Base-by-base conservation (phyloP, 2,888 invertebrate species). In the Trissonchulus sp. region DNA sequence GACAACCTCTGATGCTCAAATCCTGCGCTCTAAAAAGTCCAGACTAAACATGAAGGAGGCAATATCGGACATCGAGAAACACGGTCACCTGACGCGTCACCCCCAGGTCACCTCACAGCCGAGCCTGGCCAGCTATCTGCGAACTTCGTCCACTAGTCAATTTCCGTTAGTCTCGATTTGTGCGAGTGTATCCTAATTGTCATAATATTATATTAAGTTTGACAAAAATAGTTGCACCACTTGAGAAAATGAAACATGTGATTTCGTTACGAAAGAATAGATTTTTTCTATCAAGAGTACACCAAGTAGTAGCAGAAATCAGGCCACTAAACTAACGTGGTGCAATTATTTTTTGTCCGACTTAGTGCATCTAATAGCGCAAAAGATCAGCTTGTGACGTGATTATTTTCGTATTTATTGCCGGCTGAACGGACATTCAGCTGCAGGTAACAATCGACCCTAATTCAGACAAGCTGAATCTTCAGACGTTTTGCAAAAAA, bases 31-130 rank as follows among this genome's bases (percentile, higher is more conserved):
- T 15, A n/a, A n/a, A n/a, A 78, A 35, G 28, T 78, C 74, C 28
- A 77, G 68, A 68, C 74, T 77, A 1, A 77, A 35, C 34, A 35
- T 77, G 36, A 77, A 77, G 35, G 77, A 77, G 15, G 77, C 77
- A 1, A 68, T 77, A 30, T 63, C 62, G 15, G 34, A 77, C 38
- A 73, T 76, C 23, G 73, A 65, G n/a, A 65, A 65, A 34, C n/a
- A 33, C n/a, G 68, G 68, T 15, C 31, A 34, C n/a, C 35, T 65
- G 8, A 34, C 68, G 68, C n/a, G n/a, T n/a, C 48, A 15, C 48
- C 48, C 48, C 23, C 8, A 15, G 8, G 23, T 8, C 48, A 23
- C 8, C 23, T 48, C 48, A 15, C 8, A 48, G 8, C 48, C 48
- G 23, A 15, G 8, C 8, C 23, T 48, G 8, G 48, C 48, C 23